phyloP scores from a whole-genome alignment of 2,113 vertebrate genomes.

The Rhea pennata region DNA sequence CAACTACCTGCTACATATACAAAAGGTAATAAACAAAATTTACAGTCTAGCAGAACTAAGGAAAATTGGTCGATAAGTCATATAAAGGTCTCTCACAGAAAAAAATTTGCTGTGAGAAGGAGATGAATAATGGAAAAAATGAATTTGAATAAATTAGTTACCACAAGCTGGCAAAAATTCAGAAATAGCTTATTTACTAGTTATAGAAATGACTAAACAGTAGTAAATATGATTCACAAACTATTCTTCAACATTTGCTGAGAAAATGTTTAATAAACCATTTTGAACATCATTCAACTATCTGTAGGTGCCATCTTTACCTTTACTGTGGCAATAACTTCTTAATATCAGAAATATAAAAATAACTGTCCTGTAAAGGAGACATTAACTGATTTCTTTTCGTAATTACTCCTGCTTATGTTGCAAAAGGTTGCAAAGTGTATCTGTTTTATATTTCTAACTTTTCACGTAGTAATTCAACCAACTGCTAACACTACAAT shows the following conservation, averaged over 20 bases:
- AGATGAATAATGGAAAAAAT: background rate
- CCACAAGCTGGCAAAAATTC: background rate
- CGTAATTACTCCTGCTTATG: background rate
- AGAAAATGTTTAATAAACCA: background rate
- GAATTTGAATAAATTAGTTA: constrained; percentile 4
- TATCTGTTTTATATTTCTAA: background rate
- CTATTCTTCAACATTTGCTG: background rate
- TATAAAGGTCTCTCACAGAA: background rate
- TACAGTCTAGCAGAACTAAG: background rate
- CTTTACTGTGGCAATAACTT: background rate
- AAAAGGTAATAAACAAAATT: background rate
- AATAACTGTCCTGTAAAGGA: background rate
- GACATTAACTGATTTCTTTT: background rate
- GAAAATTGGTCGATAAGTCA: background rate
- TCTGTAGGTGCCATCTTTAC: background rate
- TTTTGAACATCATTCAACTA: background rate
- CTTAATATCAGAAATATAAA: background rate
- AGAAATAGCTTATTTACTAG: background rate
- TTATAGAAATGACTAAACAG: background rate
- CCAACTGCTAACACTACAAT: background rate
- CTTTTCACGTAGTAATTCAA: background rate
- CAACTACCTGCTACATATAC: background rate
- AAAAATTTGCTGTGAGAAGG: background rate
- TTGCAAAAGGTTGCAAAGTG: background rate
- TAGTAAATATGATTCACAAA: background rate